These are phyloP conservation scores for Calidris pugnax DNA, from an alignment of 2,113 vertebrate genomes.

Conservation along the genomic window DNA sequence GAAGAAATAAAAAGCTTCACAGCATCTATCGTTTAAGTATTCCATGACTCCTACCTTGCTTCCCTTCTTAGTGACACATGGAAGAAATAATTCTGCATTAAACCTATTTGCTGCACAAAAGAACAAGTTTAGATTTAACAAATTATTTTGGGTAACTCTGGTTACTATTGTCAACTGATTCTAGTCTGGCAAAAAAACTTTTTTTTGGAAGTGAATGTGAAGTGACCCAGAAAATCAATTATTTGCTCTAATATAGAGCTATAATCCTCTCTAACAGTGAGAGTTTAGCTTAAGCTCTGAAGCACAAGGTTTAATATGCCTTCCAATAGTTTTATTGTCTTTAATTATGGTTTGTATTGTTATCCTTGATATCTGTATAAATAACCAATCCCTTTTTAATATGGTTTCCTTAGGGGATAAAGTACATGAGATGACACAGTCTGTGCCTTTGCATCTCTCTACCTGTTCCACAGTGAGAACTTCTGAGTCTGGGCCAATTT, in stretches of 20 bases:
- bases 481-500: background rate
- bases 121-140: background rate
- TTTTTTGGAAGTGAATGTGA: background rate
- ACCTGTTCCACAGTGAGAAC: background rate
- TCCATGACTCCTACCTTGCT: background rate
- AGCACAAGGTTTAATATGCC: constrained; percentile 13
- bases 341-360: background rate
- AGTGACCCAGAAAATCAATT: constrained; percentile 44
- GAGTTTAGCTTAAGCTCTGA: constrained; percentile 6
- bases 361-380: background rate
- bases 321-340: constrained; percentile 12
- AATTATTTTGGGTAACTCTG: background rate
- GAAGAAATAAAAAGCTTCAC: background rate
- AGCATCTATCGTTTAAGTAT: background rate
- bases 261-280: constrained; percentile 25
- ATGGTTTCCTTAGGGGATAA: background rate
- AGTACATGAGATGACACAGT: background rate
- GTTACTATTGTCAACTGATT: background rate
- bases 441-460: background rate
- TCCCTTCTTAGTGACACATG: background rate
- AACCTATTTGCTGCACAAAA: background rate
- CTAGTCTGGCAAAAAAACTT: background rate
- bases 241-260: constrained; percentile 14
- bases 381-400: background rate
- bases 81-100: background rate